Percentiles rank a stretch among this genome's conserved stretches.
These are phyloP conservation scores for Pyrgilauda ruficollis DNA, from an alignment of 2,113 vertebrate species.

Conservation along the genomic window DNA sequence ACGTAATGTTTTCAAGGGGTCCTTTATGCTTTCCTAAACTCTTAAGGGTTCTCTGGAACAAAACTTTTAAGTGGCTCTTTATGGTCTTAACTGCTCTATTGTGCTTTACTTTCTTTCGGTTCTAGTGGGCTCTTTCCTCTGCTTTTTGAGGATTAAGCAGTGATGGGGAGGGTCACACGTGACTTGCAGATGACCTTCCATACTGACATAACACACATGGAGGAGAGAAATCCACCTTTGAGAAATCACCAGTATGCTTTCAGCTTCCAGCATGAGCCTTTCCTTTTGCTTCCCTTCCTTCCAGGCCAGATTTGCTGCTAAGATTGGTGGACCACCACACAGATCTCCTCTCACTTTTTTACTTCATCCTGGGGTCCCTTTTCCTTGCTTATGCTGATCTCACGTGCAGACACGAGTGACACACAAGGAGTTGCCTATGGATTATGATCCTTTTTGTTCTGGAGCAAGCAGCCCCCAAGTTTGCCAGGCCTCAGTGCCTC, in stretches of 20 bases:
- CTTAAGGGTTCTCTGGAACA: background rate
- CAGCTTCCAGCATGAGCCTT: background rate
- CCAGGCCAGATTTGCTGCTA: background rate
- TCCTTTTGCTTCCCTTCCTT: background rate
- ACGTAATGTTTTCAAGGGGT: background rate
- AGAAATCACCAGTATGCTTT: background rate
- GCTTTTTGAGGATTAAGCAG: background rate
- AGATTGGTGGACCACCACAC: background rate
- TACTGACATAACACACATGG: background rate
- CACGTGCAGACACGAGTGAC: rapidly evolving
- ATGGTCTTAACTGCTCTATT: background rate
- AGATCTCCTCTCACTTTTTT: background rate
- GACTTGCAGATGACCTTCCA: background rate
- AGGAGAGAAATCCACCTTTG: background rate
- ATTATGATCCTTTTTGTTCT: background rate
- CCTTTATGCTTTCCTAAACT: background rate
- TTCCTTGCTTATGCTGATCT: background rate
- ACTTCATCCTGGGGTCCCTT: background rate
- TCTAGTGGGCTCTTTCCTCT: background rate
- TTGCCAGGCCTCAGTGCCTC: background rate
- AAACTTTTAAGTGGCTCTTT: background rate
- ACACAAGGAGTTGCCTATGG: background rate
- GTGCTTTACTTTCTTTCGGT: background rate
- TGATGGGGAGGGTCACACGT: background rate
- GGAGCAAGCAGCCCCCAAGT: background rate